phyloP scores from a whole-genome alignment of 1,140 invertebrate genomes.

The Drosophila sp. region DNA sequence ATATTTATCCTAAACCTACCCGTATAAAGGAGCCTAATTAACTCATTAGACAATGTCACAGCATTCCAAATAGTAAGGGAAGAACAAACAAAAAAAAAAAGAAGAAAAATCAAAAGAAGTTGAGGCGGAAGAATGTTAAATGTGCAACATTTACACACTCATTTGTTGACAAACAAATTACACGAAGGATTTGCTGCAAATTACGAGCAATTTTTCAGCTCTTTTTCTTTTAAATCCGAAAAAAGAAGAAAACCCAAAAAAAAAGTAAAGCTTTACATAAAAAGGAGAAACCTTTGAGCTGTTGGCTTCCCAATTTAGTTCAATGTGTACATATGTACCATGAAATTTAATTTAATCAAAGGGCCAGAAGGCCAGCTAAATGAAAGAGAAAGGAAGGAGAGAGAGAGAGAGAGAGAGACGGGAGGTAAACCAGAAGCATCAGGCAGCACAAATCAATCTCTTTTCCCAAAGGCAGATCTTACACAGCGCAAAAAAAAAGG shows the following conservation, averaged over 20 bases:
- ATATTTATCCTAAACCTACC: slow-evolving; percentile 37
- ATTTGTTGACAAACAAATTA: slow-evolving; percentile 83
- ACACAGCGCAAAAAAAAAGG: slow-evolving; percentile 2
- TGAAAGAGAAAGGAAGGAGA: slow-evolving; percentile 16
- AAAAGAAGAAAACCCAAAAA: slow-evolving; percentile 53
- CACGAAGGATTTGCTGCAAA: slow-evolving; percentile 76
- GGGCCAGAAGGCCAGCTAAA: slow-evolving; percentile 56
- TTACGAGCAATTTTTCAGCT: slow-evolving; percentile 78
- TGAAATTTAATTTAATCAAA: slow-evolving; percentile 84
- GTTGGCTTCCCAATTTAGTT: slow-evolving; percentile 31
- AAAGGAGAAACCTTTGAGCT: slow-evolving; percentile 31
- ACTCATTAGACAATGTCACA: slow-evolving; percentile 81
- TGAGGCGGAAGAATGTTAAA: slow-evolving; percentile 60
- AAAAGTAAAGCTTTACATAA: slow-evolving; percentile 26
- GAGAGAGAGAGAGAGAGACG: slow-evolving; percentile 23
- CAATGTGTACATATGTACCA: slow-evolving; percentile 80
- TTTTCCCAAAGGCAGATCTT: slow-evolving; percentile 36
- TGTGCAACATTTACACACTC: slow-evolving; percentile 77
- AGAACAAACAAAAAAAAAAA: slow-evolving; percentile 10
- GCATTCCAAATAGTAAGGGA: slow-evolving; percentile 20
- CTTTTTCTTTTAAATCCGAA: slow-evolving; percentile 66
- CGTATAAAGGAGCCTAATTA: slow-evolving; percentile 71
- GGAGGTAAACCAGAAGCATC: slow-evolving; percentile 34
- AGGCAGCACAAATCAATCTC: slow-evolving; percentile 66
- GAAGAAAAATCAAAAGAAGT: slow-evolving; percentile 10